Base-by-base conservation (phyloP, 2,113 vertebrate species). In the Elachura formosa region DNA sequence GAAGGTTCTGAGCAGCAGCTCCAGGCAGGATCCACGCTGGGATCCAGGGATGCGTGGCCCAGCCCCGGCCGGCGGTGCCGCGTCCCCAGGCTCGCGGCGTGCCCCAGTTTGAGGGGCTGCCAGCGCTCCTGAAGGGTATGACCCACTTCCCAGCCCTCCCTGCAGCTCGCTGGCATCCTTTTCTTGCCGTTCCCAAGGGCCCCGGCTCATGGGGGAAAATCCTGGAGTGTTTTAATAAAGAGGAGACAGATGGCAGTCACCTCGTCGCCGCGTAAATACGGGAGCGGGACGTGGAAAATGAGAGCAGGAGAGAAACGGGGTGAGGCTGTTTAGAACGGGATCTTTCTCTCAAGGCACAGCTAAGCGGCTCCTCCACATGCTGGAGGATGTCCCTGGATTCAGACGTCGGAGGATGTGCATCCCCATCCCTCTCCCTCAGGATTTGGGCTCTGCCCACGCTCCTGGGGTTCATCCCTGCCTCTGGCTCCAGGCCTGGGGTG, bases 91-190 rank as follows among this genome's bases (percentile, higher is more conserved):
- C 88, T 81, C 7, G 4, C 25, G 0, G 33, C 9, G 24, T 90
- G 93, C 48, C 95, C 95, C 94, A 96, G 12, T 96, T 97, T 87
- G 92, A 91, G 71, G 90, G 89, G 59, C 93, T 87, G 93, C 9
- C 40, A 43, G 88, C 7, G 4, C 84, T 96, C 90, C 95, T 95
- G 76, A 80, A 94, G 94, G 90, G 87, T 4, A 43, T 93, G 86
- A 93, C 90, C 93, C 90, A 96, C 95, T 96, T 97, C 89, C 84
- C 84, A 45, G 73, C 23, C 89, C 91, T 88, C 75, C 77, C 90
- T 87, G 51, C 86, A 49, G 91, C 90, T 93, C 23, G 9, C 76
- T 96, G 84, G 91, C 95, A 89, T 90, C 76, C 87, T 96, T 97
- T 97, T 43, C 90, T 71, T 28, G 66, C 84, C 71, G 28, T 64